A percentile compares a stretch with the other conserved stretches of the same genome.
phyloP scores from a whole-genome alignment of 2,888 invertebrate genomes.

The Dilophus febrilis region DNA sequence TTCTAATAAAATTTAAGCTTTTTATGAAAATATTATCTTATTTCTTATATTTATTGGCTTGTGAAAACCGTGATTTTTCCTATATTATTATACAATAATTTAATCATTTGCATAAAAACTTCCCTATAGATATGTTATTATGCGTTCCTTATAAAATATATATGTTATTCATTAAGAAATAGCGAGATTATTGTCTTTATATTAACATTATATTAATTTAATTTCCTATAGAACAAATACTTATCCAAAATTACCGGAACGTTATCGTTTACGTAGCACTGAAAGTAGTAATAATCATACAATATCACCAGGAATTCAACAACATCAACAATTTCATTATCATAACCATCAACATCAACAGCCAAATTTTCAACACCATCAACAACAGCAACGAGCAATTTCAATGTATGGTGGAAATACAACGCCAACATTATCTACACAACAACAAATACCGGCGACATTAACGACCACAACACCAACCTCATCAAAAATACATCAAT shows the following conservation, averaged over 20 bases:
- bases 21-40: too few relatives aligned
- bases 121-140: not conserved
- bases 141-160: not conserved
- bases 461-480: constrained; percentile 4
- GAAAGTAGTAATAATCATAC: too few relatives aligned
- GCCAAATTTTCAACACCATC: not conserved
- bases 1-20: too few relatives aligned
- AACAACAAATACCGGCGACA: too few relatives aligned
- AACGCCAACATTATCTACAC: constrained; percentile 2
- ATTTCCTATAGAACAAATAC: constrained; percentile 41
- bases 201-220: too few relatives aligned
- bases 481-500: not conserved
- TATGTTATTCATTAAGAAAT: too few relatives aligned
- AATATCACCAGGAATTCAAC: constrained; percentile 22
- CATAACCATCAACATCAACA: constrained; percentile 2
- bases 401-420: constrained; percentile 1
- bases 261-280: constrained; percentile 44
- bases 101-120: not conserved
- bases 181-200: too few relatives aligned
- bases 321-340: not conserved
- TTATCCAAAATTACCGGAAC: constrained; percentile 53
- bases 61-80: too few relatives aligned
- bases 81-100: not conserved
- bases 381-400: constrained; percentile 10
- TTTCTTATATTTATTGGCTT: too few relatives aligned